phyloP scores from a whole-genome alignment of 2,797 vertebrate species.

The Oreonectes daqikongensis region DNA sequence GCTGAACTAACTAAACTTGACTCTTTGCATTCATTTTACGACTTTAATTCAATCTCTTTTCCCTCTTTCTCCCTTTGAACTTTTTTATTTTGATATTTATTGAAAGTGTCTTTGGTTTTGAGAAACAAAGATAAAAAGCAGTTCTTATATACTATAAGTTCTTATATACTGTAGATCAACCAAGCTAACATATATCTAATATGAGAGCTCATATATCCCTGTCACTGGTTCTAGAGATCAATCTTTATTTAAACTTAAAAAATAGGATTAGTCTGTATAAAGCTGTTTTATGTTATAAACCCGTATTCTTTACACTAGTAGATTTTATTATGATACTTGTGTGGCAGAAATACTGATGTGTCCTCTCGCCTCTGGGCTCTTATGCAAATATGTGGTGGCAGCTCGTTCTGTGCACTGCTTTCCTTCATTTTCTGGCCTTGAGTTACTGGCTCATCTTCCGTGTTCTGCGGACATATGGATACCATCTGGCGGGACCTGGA shows the following conservation, averaged over 20 bases:
- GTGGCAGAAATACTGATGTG: background rate
- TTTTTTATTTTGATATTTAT: background rate
- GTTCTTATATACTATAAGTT: no score
- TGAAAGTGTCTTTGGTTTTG: background rate
- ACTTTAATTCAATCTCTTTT: background rate
- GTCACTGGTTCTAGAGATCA: background rate
- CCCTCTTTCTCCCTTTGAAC: no score
- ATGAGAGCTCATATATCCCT: background rate
- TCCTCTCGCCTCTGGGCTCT: constrained; percentile 5
- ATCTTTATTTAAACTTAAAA: background rate
- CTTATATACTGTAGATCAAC: background rate
- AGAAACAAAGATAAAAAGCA: no score
- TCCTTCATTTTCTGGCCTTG: constrained; percentile 43
- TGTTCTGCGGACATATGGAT: constrained; percentile 69
- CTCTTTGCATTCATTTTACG: background rate
- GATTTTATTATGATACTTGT: background rate
- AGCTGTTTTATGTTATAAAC: background rate
- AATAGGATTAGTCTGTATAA: background rate
- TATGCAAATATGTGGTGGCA: constrained; percentile 50
- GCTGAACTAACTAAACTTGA: background rate
- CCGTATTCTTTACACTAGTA: background rate
- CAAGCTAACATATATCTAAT: background rate
- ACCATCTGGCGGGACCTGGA: constrained; percentile 70
- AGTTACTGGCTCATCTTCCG: constrained; percentile 54
- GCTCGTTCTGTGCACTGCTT: constrained; percentile 48